Base-by-base conservation (phyloP, 2,888 invertebrate genomes). In the Agelastica alni region DNA sequence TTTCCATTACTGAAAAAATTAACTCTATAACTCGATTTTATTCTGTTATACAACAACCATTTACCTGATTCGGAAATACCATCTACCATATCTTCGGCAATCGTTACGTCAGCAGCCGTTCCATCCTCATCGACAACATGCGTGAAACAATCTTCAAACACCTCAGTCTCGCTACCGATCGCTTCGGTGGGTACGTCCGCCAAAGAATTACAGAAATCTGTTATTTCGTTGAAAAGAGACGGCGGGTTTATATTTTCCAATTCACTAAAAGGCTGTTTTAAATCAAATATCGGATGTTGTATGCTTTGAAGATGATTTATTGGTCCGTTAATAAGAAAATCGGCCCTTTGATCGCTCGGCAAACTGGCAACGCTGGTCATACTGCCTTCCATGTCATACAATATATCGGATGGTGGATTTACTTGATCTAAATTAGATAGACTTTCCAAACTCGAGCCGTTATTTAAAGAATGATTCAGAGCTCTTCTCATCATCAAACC, bases 361-460 rank as follows among this genome's bases (percentile, higher is more conserved):
- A 92, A 87, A 70, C 92, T 93, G 0, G 89, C 88, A 0, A 93
- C 89, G 49, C 92, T 93, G 9, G 89, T 79, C 86, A 92, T 89
- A 60, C 92, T 93, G 58, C 86, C 85, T 61, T 89, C 89, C 83
- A 89, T 84, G 65, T 93, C 93, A 68, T 69, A 53, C 3, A 72
- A 63, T 86, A 92, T 87, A 59, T 88, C 83, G 0, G 91, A 90
- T 0, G 93, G 92, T 2, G 93, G 92, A 70, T 90, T 90, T 2
- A 92, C 84, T 59, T 88, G 87, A 22, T 93, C 93, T 20, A 92
- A 76, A 69, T 90, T 89, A 4, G 83, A 84, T 34, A 81, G 76
- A 65, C 83, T 84, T 68, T 90, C 90, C 0, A 87, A 79, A 64
- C 85, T 85, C 5, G 73, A 70, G 7, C 67, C 68, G 55, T 71